Evolutionary conservation across 2,113 vertebrate species (phyloP).

Genomic region (Lethenteron camtschaticum): DNA sequence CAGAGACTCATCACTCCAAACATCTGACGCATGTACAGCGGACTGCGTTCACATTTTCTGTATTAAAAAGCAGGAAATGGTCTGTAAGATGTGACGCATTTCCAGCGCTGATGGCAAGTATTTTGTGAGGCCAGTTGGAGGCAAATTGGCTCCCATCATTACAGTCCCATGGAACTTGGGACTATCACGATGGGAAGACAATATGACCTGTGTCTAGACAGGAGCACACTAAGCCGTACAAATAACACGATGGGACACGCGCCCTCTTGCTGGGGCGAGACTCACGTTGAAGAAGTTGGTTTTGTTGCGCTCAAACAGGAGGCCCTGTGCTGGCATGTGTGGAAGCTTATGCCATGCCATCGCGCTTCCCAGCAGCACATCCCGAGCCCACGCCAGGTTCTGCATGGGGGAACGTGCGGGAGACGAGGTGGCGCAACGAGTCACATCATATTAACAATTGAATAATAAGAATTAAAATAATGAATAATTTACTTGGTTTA

Average conservation of each 20-base stretch:
- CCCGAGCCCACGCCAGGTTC: slow-evolving; percentile 96
- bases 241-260: not conserved
- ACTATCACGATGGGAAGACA: too few relatives aligned
- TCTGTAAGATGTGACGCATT: slow-evolving; percentile 2
- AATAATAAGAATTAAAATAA: too few relatives aligned
- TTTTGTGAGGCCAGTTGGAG: not conserved
- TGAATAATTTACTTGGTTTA: too few relatives aligned
- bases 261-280: slow-evolving; percentile 13
- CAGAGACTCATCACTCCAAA: too few relatives aligned
- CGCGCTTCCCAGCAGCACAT: slow-evolving; percentile 96
- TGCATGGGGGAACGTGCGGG: slow-evolving; percentile 15
- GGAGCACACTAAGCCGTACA: not conserved
- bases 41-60: not conserved
- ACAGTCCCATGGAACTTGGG: too few relatives aligned
- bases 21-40: too few relatives aligned
- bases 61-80: not conserved
- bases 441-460: too few relatives aligned
- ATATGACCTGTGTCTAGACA: not conserved
- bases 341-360: slow-evolving; percentile 96
- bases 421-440: too few relatives aligned
- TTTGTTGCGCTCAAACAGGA: slow-evolving; percentile 98
- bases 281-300: slow-evolving; percentile 99
- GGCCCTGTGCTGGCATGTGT: slow-evolving; percentile 99
- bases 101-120: not conserved
- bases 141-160: too few relatives aligned